Evolutionary conservation across 2,888 invertebrate species (phyloP).

Genomic region (Tinea semifulvella): DNA sequence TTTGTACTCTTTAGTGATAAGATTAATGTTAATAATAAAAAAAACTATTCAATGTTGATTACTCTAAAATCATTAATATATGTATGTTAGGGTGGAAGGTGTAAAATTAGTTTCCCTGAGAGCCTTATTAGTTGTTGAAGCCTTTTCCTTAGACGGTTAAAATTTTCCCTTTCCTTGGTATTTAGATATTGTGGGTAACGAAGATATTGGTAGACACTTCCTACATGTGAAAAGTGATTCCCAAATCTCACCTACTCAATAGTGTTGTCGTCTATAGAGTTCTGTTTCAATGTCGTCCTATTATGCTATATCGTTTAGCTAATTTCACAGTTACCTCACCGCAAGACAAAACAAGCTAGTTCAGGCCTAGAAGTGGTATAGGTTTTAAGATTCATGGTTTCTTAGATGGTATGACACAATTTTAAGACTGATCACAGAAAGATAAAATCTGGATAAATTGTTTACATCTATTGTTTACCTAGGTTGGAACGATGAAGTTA

Average conservation of each 20-base stretch:
- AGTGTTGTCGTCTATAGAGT: background rate
- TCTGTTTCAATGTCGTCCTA: background rate
- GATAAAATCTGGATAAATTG: constrained; percentile 38
- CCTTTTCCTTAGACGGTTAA: constrained; percentile 62
- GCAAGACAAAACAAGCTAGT: constrained; percentile 29
- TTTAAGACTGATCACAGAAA: constrained; percentile 67
- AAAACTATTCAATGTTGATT: constrained; percentile 67
- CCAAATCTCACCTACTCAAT: too few species aligned
- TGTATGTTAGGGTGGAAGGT: constrained; percentile 52
- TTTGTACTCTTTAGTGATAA: constrained; percentile 67
- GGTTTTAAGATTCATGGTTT: constrained; percentile 57
- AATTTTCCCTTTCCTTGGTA: constrained; percentile 30
- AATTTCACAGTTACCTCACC: constrained; percentile 22
- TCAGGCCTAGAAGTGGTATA: constrained; percentile 57
- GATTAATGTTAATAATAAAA: constrained; percentile 60
- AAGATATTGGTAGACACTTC: background rate
- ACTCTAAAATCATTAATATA: constrained; percentile 61
- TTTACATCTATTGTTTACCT: constrained; percentile 25
- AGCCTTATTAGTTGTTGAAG: constrained; percentile 56
- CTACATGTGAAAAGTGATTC: constrained; percentile 2
- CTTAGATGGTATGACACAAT: constrained; percentile 66
- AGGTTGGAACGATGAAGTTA: constrained; percentile 12
- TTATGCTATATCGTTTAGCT: background rate
- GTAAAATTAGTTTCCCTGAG: constrained; percentile 60
- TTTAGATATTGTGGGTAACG: constrained; percentile 25